Percentiles rank a stretch among this genome's conserved stretches.
These are phyloP conservation scores for Uria lomvia DNA, from an alignment of 2,113 vertebrate species.

Conservation along the genomic window DNA sequence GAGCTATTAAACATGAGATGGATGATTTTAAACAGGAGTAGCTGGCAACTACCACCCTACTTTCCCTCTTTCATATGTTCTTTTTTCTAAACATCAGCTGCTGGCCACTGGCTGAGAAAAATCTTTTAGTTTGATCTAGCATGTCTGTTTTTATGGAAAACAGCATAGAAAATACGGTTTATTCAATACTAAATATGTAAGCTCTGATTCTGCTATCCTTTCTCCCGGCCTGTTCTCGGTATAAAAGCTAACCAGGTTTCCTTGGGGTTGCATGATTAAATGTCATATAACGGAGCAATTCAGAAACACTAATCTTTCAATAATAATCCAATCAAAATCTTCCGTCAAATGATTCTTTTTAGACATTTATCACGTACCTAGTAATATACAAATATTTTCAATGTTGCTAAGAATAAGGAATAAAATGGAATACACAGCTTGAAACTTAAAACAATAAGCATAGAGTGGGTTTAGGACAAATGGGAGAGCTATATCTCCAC, in stretches of 20 bases:
- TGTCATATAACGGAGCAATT: background rate
- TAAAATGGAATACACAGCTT: background rate
- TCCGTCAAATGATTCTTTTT: background rate
- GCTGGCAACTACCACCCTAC: background rate
- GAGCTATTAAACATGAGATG: background rate
- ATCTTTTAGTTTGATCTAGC: conserved; percentile 30
- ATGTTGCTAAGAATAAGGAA: background rate
- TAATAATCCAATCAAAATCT: background rate
- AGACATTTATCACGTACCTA: background rate
- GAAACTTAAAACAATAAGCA: background rate
- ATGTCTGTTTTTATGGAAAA: conserved; percentile 49
- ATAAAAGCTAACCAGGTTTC: background rate
- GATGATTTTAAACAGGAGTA: conserved; percentile 8
- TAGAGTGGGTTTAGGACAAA: background rate
- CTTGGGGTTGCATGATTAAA: background rate
- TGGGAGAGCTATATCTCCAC: background rate
- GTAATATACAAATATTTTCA: background rate
- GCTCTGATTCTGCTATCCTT: background rate
- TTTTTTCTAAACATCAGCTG: background rate
- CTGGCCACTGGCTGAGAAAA: conserved; percentile 37
- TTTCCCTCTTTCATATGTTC: background rate
- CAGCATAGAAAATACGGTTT: conserved; percentile 2
- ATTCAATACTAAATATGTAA: conserved; percentile 21
- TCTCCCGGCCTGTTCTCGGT: background rate
- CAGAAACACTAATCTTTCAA: background rate